Evolutionary conservation across 2,113 vertebrate genomes (phyloP).

Genomic region (Callopanchax toddi): DNA sequence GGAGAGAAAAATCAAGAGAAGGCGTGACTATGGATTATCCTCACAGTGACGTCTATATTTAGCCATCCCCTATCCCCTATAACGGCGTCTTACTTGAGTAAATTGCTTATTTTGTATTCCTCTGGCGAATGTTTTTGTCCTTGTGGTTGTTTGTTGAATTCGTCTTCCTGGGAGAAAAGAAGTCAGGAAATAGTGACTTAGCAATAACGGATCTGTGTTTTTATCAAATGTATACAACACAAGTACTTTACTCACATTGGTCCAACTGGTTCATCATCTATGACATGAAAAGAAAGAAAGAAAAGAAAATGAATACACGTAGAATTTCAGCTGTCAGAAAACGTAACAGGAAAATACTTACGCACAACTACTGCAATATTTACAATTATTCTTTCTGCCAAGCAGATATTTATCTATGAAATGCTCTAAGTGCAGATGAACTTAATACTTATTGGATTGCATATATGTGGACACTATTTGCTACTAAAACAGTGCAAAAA

Average conservation of each 20-base stretch:
- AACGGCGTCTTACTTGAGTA: constrained; percentile 67
- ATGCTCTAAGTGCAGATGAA: not conserved
- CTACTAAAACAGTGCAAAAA: constrained; percentile 5
- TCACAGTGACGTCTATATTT: constrained; percentile 55
- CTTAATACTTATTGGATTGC: not conserved
- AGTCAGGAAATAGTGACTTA: constrained; percentile 31
- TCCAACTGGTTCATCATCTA: constrained; percentile 97
- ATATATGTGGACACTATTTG: not conserved
- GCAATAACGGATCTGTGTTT: constrained; percentile 18
- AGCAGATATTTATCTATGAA: too few relatives aligned
- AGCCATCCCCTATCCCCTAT: constrained; percentile 29
- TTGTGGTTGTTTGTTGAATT: constrained; percentile 99
- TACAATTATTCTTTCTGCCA: too few relatives aligned
- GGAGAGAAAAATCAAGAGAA: constrained; percentile 61
- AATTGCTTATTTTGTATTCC: constrained; percentile 92
- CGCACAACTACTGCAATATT: too few relatives aligned
- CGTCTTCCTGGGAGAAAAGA: constrained; percentile 87
- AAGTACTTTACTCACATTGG: constrained; percentile 87
- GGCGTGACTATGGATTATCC: constrained; percentile 58
- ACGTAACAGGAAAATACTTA: not conserved
- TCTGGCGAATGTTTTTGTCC: constrained; percentile 99
- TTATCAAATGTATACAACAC: not conserved
- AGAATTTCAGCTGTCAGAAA: constrained; percentile 38
- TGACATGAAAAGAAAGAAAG: constrained; percentile 33
- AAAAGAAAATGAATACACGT: constrained; percentile 52